Evolutionary conservation across 2,797 vertebrate genomes (phyloP), one percentile per base, ranked within the genome.

Genomic region (Paguma larvata): DNA sequence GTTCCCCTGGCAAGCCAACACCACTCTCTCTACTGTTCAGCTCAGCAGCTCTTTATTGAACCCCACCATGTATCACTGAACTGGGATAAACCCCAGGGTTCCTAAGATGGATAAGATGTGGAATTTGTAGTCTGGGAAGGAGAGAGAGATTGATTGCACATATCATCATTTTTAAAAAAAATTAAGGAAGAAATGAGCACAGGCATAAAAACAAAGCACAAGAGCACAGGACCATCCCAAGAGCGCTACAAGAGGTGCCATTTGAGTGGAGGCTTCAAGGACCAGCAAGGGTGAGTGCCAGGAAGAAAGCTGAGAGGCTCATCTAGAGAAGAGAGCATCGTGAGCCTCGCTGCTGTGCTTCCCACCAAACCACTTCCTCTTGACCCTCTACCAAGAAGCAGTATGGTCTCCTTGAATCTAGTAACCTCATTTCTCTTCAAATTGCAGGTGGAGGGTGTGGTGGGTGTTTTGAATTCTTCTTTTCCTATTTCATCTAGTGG

Each of bases 401-500:
- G 5, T 13, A 1, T 38, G 15, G 75, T 80, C 72, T 67, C 38
- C 23, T 96, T 95, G 77, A 63, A 67, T 94, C 59, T 80, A 82
- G 51, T 25, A 56, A 78, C 0, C 34, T 87, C 80, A 59, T 94
- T 94, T 91, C 91, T 93, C 75, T 93, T 75, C 41, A 95, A 91
- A 89, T 68, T 93, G 7, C 78, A 68, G 65, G 41, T 75, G 5
- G 34, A 94, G 51, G 32, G 56, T 62, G 9, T 38, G 23, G 15
- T 89, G 75, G 91, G 12, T 91, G 6, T 93, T 91, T 62, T 78
- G 48, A 91, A 72, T 95, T 78, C 68, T 77, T 89, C 59, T 46
- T 95, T 92, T 91, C 77, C 75, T 94, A 34, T 90, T 93, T 94
- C 46, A 59, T 91, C 38, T 59, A 95, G 68, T 91, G 51, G 13